Conservation (phyloP, 1,140 invertebrate genomes). For the Eriosoma lanigerum region DNA sequence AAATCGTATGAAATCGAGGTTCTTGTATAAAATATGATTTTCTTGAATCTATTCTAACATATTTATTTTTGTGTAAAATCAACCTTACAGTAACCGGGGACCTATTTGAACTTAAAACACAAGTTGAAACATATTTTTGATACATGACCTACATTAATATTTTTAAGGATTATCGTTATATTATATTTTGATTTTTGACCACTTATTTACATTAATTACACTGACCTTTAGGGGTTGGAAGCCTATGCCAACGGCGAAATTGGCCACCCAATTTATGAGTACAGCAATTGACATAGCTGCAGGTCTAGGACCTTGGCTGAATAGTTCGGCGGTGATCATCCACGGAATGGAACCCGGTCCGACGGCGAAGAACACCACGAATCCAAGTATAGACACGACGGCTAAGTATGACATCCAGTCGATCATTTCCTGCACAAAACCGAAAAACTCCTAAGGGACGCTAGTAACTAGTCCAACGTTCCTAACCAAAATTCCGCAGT, state of each 20-base stretch:
- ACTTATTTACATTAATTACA: no score
- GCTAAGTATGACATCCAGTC: conserved; percentile 96
- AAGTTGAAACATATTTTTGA: no score
- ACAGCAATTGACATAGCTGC: conserved; percentile 98
- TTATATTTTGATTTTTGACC: no score
- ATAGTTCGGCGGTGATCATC: conserved; percentile 98
- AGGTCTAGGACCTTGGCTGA: conserved; percentile 93
- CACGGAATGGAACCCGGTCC: conserved; percentile 97
- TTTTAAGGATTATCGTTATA: no score
- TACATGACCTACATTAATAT: no score
- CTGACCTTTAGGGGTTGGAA: conserved; percentile 90
- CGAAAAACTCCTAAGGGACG: conserved; percentile 85
- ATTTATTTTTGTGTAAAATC: no score
- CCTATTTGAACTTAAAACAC: no score
- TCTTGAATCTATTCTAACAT: no score
- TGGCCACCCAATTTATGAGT: conserved; percentile 97
- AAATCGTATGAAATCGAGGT: no score
- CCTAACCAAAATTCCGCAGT: conserved; percentile 40
- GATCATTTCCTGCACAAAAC: conserved; percentile 95
- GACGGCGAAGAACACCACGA: conserved; percentile 96
- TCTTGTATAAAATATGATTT: no score
- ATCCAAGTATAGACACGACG: conserved; percentile 88
- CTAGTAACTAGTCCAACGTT: conserved; percentile 27
- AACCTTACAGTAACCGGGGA: no score
- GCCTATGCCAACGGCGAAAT: conserved; percentile 93